Conservation (phyloP, 2,113 vertebrate genomes). For the Raja brachyura region DNA sequence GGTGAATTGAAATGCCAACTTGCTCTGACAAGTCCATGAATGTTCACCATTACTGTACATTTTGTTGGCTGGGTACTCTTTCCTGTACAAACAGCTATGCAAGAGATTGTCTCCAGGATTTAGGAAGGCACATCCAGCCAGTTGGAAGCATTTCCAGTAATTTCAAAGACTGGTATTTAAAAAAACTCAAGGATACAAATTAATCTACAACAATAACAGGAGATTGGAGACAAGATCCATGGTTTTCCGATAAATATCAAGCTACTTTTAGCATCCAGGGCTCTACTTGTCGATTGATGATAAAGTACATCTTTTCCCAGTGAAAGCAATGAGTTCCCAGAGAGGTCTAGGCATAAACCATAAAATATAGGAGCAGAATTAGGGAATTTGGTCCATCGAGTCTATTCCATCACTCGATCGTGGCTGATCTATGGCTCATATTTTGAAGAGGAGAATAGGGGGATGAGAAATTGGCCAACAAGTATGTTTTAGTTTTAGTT, state of each 20-base stretch:
- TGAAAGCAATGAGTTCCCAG: neutral
- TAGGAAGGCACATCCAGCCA: neutral
- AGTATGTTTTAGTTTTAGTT: too few relatives aligned
- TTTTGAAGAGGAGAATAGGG: neutral
- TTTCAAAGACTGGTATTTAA: neutral
- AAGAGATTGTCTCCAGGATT: neutral
- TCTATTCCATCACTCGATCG: too few relatives aligned
- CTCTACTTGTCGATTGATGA: neutral
- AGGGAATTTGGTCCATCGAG: too few relatives aligned
- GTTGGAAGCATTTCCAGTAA: neutral
- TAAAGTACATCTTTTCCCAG: neutral
- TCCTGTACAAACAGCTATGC: neutral
- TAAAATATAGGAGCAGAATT: too few relatives aligned
- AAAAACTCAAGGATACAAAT: too few relatives aligned
- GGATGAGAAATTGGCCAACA: neutral
- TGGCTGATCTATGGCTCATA: too few relatives aligned
- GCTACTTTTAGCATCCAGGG: neutral
- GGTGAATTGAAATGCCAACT: neutral
- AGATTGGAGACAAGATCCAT: neutral
- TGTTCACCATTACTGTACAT: neutral
- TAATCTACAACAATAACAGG: neutral
- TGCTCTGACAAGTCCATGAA: neutral
- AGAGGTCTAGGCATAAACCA: too few relatives aligned
- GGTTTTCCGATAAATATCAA: neutral
- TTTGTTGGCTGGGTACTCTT: neutral